Conservation (phyloP, 2,797 vertebrate species). For the Catostomus latipinnis region DNA sequence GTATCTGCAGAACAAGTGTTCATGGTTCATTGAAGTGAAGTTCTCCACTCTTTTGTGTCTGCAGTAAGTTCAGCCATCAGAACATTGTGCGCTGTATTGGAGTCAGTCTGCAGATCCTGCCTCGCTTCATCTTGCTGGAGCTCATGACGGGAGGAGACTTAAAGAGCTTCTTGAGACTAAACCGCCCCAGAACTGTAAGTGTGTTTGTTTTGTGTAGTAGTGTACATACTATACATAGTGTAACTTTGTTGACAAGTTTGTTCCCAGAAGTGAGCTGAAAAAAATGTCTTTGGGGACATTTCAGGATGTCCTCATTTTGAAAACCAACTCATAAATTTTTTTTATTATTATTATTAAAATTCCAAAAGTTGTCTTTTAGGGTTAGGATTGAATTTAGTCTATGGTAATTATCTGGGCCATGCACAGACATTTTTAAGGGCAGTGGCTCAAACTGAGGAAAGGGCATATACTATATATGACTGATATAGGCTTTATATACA, state of each 20-base stretch:
- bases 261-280: not conserved
- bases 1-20: not conserved
- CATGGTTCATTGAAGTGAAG: not conserved
- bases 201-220: not conserved
- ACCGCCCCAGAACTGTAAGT: constrained; percentile 85
- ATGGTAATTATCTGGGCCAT: no score
- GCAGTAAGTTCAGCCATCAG: constrained; percentile 91
- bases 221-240: not conserved
- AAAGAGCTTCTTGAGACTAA: constrained; percentile 92
- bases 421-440: no score
- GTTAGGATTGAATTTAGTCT: no score
- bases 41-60: constrained; percentile 34
- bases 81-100: constrained; percentile 90
- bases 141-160: constrained; percentile 94
- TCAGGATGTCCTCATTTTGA: no score
- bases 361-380: no score
- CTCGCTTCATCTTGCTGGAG: constrained; percentile 91
- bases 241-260: not conserved
- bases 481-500: no score
- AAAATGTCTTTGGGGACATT: not conserved
- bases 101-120: constrained; percentile 87
- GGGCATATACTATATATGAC: no score
- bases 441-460: no score
- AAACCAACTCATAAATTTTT: no score
- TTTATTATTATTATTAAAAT: no score